Percentiles rank a stretch among this genome's conserved stretches.
Conservation (phyloP, 1,140 invertebrate species). For the Caenorhabditis remanei region DNA sequence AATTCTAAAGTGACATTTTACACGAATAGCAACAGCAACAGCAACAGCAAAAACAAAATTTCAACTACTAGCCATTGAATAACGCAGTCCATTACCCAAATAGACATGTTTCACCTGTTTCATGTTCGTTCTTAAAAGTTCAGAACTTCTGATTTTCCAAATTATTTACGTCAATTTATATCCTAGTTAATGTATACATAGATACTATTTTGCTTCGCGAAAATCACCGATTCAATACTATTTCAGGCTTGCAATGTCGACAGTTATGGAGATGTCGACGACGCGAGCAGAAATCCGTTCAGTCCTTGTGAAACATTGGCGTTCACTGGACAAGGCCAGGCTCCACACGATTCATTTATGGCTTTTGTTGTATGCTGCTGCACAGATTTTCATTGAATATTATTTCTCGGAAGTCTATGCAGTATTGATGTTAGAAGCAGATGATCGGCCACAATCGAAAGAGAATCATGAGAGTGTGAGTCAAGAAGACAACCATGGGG, state of each 20-base stretch:
- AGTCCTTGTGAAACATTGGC: conserved; percentile 74
- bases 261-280: conserved; percentile 52
- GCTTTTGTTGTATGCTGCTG: conserved; percentile 75
- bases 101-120: conserved; percentile 17
- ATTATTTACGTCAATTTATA: no score
- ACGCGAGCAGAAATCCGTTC: conserved; percentile 71
- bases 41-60: no score
- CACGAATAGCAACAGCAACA: no score
- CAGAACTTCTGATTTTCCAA: background rate
- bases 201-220: no score
- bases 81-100: background rate
- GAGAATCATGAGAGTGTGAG: conserved; percentile 69
- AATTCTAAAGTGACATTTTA: no score
- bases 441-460: conserved; percentile 63
- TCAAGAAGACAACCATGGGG: background rate
- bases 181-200: no score
- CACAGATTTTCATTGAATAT: conserved; percentile 76
- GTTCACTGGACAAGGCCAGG: conserved; percentile 72
- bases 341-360: conserved; percentile 77
- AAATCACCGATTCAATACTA: no score
- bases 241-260: conserved; percentile 37
- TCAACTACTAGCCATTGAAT: background rate
- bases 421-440: conserved; percentile 50
- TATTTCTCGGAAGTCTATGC: conserved; percentile 69
- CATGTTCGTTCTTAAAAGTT: background rate